A percentile compares a stretch with the other conserved stretches of the same genome.
These are phyloP conservation scores for Andricus curvator DNA, from an alignment of 2,888 invertebrate genomes.

Conservation along the genomic window DNA sequence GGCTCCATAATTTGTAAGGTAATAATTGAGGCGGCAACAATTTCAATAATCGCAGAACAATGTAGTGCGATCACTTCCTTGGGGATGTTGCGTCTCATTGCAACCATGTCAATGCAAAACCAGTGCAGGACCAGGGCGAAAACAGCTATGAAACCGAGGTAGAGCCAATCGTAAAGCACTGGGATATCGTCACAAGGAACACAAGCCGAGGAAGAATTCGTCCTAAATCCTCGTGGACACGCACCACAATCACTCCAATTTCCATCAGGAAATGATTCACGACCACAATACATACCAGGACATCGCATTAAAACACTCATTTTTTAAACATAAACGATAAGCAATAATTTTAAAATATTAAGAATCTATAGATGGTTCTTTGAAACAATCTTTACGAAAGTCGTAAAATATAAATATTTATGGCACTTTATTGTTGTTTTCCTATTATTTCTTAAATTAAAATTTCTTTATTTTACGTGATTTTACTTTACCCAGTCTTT, in stretches of 20 bases:
- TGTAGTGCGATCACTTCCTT: conserved; percentile 89
- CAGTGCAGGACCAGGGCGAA: conserved; percentile 93
- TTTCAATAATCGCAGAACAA: conserved; percentile 90
- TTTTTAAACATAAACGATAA: neutral
- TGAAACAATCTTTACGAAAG: neutral
- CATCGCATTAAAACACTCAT: conserved; percentile 79
- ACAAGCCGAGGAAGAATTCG: conserved; percentile 87
- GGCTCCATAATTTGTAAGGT: conserved; percentile 92
- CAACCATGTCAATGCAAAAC: conserved; percentile 93
- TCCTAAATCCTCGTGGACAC: conserved; percentile 90
- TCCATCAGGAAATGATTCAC: conserved; percentile 83
- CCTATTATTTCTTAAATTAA: neutral
- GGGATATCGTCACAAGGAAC: conserved; percentile 87
- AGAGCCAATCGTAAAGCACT: conserved; percentile 94
- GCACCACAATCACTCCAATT: conserved; percentile 91
- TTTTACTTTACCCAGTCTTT: neutral
- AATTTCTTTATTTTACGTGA: neutral
- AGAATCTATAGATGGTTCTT: neutral
- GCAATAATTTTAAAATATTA: neutral
- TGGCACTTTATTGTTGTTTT: neutral
- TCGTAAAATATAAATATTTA: neutral
- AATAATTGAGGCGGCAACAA: conserved; percentile 86
- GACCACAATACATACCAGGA: conserved; percentile 92
- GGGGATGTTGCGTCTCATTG: conserved; percentile 87
- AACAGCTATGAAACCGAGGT: conserved; percentile 95